Evolutionary conservation across 2,888 invertebrate species (phyloP).

Genomic region (Orchesellides sinensis): DNA sequence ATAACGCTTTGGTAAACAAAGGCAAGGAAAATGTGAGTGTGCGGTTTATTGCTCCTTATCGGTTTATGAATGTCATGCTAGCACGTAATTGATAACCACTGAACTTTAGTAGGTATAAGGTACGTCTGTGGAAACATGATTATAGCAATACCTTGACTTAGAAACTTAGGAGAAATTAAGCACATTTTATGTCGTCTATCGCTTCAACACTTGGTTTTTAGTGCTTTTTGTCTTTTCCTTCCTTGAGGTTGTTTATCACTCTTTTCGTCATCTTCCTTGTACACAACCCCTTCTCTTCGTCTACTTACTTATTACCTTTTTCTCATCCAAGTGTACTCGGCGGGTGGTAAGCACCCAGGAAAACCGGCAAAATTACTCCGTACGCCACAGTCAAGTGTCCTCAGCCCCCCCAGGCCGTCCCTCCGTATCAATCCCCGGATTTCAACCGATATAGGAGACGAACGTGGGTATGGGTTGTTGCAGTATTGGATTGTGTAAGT

Average conservation of each 20-base stretch:
- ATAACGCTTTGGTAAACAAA: not conserved
- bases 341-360: slow-evolving; percentile 54
- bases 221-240: not conserved
- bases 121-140: not conserved
- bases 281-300: no score
- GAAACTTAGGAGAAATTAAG: no score
- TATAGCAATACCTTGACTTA: no score
- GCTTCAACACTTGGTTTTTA: not conserved
- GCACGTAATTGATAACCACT: slow-evolving; percentile 54
- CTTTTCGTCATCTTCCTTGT: not conserved
- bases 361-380: slow-evolving; percentile 66
- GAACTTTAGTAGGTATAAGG: slow-evolving; percentile 22
- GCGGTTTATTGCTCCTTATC: slow-evolving; percentile 40
- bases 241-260: not conserved
- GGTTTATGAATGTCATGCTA: slow-evolving; percentile 48
- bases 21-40: not conserved
- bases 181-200: not conserved
- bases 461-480: slow-evolving; percentile 70
- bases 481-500: slow-evolving; percentile 69
- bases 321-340: not conserved
- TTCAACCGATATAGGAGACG: slow-evolving; percentile 68
- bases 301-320: no score
- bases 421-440: slow-evolving; percentile 56
- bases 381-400: slow-evolving; percentile 64
- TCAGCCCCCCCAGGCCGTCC: slow-evolving; percentile 54